Conservation (phyloP, 2,888 invertebrate genomes). For the Epinotia bilunana region DNA sequence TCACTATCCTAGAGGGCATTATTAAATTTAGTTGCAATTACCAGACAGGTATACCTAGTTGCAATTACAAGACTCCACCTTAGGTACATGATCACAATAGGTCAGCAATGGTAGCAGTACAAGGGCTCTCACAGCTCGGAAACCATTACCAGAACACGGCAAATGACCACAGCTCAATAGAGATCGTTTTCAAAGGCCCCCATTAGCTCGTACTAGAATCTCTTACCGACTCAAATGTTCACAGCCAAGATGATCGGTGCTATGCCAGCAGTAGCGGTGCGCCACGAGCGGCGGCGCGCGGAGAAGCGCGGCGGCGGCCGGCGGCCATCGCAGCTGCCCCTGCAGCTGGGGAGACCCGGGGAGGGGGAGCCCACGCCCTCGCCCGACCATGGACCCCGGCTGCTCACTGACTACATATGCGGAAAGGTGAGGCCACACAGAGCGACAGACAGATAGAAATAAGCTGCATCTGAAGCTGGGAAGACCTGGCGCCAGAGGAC, state of each 20-base stretch:
- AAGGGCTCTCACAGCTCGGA: too few species aligned
- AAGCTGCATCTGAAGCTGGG: not conserved
- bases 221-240: constrained; percentile 32
- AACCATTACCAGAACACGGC: too few species aligned
- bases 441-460: not conserved
- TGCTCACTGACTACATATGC: constrained; percentile 88
- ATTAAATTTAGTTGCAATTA: too few species aligned
- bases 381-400: constrained; percentile 80
- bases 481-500: not conserved
- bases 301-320: constrained; percentile 88
- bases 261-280: constrained; percentile 94
- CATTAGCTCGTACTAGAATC: constrained; percentile 14
- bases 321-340: constrained; percentile 87
- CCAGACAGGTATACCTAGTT: too few species aligned
- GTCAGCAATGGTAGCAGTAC: too few species aligned
- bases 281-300: constrained; percentile 90
- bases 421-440: constrained; percentile 61
- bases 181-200: not conserved
- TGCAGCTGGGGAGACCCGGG: constrained; percentile 86
- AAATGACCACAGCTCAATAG: too few species aligned
- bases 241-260: constrained; percentile 91
- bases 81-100: too few species aligned
- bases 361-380: constrained; percentile 88
- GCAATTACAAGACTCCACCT: too few species aligned
- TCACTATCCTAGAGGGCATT: too few species aligned